A percentile compares a stretch with the other conserved stretches of the same genome.
Conservation (phyloP, 2,113 vertebrate genomes). For the Pipra filicauda region DNA sequence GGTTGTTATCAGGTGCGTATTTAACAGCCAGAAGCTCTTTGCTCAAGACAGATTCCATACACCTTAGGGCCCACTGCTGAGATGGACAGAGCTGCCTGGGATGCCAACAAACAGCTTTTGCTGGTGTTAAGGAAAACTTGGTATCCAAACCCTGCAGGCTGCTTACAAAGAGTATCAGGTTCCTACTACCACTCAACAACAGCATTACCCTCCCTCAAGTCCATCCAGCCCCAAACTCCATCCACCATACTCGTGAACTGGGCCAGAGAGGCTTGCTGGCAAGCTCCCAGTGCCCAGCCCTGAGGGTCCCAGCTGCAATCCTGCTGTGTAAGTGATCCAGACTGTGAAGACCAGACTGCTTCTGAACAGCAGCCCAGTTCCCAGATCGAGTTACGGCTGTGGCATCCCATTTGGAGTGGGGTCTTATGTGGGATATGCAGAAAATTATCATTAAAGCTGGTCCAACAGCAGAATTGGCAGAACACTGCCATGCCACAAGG, state of each 20-base stretch:
- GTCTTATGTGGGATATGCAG: neutral
- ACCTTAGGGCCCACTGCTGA: neutral
- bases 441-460: neutral
- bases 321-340: neutral
- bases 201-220: neutral
- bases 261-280: neutral
- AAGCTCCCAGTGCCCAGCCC: neutral
- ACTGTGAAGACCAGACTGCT: neutral
- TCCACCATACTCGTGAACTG: neutral
- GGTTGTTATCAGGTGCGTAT: neutral
- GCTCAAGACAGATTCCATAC: neutral
- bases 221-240: neutral
- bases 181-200: neutral
- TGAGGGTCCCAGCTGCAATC: neutral
- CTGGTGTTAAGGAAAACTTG: neutral
- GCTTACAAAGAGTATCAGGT: neutral
- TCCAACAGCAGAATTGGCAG: neutral
- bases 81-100: neutral
- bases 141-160: neutral
- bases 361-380: neutral
- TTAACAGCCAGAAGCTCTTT: neutral
- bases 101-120: neutral
- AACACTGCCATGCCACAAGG: neutral
- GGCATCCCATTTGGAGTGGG: neutral
- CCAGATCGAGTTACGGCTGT: neutral